Conservation (phyloP, 2,113 vertebrate genomes). For the Protobothrops mucrosquamatus region DNA sequence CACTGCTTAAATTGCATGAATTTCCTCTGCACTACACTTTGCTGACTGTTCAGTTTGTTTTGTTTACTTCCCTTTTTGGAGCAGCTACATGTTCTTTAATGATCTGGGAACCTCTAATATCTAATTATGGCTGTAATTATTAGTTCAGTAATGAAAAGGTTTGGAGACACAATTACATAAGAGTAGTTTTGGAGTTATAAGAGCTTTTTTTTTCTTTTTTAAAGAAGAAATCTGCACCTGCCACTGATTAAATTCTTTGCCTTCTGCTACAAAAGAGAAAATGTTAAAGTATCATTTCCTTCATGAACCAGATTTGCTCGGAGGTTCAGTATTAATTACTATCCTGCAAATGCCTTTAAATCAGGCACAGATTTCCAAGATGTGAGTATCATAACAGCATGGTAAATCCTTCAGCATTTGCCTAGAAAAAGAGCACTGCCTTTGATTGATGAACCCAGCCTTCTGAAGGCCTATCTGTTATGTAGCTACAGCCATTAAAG, state of each 20-base stretch:
- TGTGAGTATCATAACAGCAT: constrained; percentile 46
- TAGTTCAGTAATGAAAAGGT: constrained; percentile 65
- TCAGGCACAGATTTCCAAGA: constrained; percentile 64
- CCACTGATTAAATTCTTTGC: constrained; percentile 62
- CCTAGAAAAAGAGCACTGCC: constrained; percentile 50
- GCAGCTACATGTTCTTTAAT: constrained; percentile 56
- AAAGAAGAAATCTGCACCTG: constrained; percentile 65
- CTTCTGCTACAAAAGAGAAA: constrained; percentile 30
- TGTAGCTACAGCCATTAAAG: constrained; percentile 50
- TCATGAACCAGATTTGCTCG: constrained; percentile 59
- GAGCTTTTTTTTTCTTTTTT: constrained; percentile 69
- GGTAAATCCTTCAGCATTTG: constrained; percentile 66
- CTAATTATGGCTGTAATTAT: constrained; percentile 68
- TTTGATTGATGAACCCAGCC: constrained; percentile 64
- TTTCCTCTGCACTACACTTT: constrained; percentile 31
- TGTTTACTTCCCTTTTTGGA: constrained; percentile 32
- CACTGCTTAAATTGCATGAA: constrained; percentile 14
- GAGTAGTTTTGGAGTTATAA: constrained; percentile 60
- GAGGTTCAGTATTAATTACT: constrained; percentile 68
- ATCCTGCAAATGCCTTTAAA: constrained; percentile 59
- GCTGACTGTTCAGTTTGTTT: neutral
- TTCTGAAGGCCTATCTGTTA: constrained; percentile 62
- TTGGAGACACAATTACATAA: constrained; percentile 63
- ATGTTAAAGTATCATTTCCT: constrained; percentile 63
- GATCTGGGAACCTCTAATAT: constrained; percentile 57